Evolutionary conservation across 2,888 invertebrate genomes (phyloP).

Genomic region (Lucinisca nassula): DNA sequence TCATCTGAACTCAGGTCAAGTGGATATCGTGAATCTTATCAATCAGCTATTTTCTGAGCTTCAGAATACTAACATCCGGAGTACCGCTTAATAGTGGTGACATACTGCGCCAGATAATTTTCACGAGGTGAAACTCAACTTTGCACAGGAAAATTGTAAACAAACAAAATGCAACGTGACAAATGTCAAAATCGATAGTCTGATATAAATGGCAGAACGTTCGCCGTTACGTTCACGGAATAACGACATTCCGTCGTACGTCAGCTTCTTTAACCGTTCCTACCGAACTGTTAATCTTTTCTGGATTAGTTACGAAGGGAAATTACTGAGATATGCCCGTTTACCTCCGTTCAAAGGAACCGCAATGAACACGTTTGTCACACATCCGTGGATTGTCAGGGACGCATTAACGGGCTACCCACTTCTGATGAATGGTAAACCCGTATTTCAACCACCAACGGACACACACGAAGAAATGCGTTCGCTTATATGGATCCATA

Average conservation of each 20-base stretch:
- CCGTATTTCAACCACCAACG: constrained; percentile 46
- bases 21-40: too few species aligned
- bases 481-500: constrained; percentile 38
- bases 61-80: too few species aligned
- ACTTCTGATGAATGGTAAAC: constrained; percentile 46
- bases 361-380: constrained; percentile 58
- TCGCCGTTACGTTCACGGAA: constrained; percentile 32
- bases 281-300: constrained; percentile 44
- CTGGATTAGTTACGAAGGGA: constrained; percentile 54
- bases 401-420: constrained; percentile 47
- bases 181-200: background rate
- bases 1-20: too few species aligned
- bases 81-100: too few species aligned
- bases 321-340: constrained; percentile 51
- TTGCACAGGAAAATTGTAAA: background rate
- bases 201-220: background rate
- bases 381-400: constrained; percentile 65
- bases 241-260: constrained; percentile 43
- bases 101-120: background rate
- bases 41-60: too few species aligned
- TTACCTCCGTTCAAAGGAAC: constrained; percentile 39
- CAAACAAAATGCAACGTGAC: background rate
- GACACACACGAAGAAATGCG: background rate
- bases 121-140: background rate
- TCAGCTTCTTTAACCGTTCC: constrained; percentile 46